These are phyloP conservation scores for Cyphomyrus plagiostoma DNA, from an alignment of 2,113 vertebrate species.

Conservation along the genomic window DNA sequence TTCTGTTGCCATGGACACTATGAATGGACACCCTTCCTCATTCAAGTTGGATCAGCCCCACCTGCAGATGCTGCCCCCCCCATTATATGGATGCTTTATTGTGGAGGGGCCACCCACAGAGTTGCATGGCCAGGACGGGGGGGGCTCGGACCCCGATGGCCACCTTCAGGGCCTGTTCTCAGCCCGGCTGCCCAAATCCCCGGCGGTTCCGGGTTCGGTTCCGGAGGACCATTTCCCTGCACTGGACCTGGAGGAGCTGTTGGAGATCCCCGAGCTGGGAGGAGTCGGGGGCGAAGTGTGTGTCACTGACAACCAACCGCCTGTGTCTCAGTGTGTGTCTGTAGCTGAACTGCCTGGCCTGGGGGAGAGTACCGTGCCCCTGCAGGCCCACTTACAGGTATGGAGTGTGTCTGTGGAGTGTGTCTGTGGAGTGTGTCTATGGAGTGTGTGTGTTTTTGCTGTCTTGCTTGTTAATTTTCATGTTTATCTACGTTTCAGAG, in stretches of 20 bases:
- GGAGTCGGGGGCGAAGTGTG: neutral
- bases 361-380: slow-evolving; percentile 21
- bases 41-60: slow-evolving; percentile 46
- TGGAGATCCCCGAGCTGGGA: slow-evolving; percentile 56
- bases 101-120: slow-evolving; percentile 41
- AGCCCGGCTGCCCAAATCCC: slow-evolving; percentile 45
- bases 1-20: slow-evolving; percentile 38
- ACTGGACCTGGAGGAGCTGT: slow-evolving; percentile 59
- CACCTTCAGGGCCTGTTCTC: slow-evolving; percentile 38
- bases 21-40: slow-evolving; percentile 42
- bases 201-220: slow-evolving; percentile 47
- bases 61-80: neutral
- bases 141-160: neutral
- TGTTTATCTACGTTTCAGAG: slow-evolving; percentile 57
- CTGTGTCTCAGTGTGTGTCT: slow-evolving; percentile 59
- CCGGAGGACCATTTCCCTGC: slow-evolving; percentile 53
- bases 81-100: slow-evolving; percentile 46
- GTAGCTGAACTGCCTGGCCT: slow-evolving; percentile 38
- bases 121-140: slow-evolving; percentile 43
- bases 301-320: slow-evolving; percentile 42
- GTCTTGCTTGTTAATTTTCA: neutral
- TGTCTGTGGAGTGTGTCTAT: neutral
- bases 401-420: neutral
- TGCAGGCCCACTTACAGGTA: slow-evolving; percentile 27
- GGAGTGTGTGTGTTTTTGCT: neutral